phyloP scores from a whole-genome alignment of 2,888 invertebrate species.

The Notocelia uddmanniana region DNA sequence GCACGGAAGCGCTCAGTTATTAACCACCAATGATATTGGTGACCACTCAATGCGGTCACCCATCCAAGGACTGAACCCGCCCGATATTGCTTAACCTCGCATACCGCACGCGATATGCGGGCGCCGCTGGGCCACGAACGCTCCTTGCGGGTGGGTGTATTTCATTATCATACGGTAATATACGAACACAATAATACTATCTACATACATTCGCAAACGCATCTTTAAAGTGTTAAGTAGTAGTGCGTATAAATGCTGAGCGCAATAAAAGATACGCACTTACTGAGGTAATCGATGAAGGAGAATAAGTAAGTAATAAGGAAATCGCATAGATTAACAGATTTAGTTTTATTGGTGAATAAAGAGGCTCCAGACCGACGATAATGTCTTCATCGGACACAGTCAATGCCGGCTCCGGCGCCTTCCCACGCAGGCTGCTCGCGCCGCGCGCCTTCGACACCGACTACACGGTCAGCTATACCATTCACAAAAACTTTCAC shows the following conservation, averaged over 20 bases:
- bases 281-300: background rate
- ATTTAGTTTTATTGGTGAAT: conserved; percentile 15
- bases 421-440: conserved; percentile 24
- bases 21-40: too few species aligned
- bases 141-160: too few species aligned
- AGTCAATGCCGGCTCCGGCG: conserved; percentile 12
- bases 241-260: background rate
- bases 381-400: conserved; percentile 29
- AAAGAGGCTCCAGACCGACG: conserved; percentile 6
- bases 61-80: too few species aligned
- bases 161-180: background rate
- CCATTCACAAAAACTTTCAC: background rate
- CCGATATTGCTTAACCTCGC: too few species aligned
- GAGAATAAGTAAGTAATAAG: background rate
- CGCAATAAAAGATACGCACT: background rate
- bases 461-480: conserved; percentile 4
- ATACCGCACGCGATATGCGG: too few species aligned
- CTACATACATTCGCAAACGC: background rate
- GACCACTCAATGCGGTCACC: too few species aligned
- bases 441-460: conserved; percentile 10
- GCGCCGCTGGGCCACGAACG: too few species aligned
- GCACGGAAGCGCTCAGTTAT: too few species aligned
- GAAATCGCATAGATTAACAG: conserved; percentile 14
- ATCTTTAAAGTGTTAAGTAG: background rate
- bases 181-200: background rate